phyloP scores from a whole-genome alignment of 2,888 invertebrate species.

The Lepidonotus clava region DNA sequence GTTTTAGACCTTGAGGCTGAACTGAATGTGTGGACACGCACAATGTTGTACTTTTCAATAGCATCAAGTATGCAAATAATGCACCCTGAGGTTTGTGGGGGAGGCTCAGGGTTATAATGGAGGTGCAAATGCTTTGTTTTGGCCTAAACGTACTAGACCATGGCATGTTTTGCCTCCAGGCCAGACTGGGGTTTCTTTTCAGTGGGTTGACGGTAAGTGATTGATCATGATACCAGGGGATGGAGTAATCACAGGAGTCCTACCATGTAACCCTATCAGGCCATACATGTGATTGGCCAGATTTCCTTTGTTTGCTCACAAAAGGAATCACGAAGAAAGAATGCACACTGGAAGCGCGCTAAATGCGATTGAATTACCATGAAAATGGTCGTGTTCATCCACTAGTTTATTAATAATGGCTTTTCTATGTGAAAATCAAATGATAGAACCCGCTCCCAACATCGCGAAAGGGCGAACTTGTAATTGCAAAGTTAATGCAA shows the following conservation, averaged over 20 bases:
- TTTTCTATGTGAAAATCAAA: too few relatives aligned
- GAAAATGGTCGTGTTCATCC: too few relatives aligned
- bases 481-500: too few relatives aligned
- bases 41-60: too few relatives aligned
- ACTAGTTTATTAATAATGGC: too few relatives aligned
- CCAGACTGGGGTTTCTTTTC: background rate
- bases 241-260: background rate
- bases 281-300: background rate
- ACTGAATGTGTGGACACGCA: too few relatives aligned
- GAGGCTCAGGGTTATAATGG: background rate
- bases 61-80: too few relatives aligned
- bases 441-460: too few relatives aligned
- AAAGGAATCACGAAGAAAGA: background rate
- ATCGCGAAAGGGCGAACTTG: too few relatives aligned
- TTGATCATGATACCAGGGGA: background rate
- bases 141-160: background rate
- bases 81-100: background rate
- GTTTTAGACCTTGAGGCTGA: too few relatives aligned
- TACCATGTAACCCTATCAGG: background rate
- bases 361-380: too few relatives aligned
- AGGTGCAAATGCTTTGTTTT: slow-evolving; percentile 1
- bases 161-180: background rate
- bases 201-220: too few relatives aligned
- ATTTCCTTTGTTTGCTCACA: background rate
- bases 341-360: background rate